Conservation (phyloP, 2,888 invertebrate genomes). For the Xestia sexstrigata region DNA sequence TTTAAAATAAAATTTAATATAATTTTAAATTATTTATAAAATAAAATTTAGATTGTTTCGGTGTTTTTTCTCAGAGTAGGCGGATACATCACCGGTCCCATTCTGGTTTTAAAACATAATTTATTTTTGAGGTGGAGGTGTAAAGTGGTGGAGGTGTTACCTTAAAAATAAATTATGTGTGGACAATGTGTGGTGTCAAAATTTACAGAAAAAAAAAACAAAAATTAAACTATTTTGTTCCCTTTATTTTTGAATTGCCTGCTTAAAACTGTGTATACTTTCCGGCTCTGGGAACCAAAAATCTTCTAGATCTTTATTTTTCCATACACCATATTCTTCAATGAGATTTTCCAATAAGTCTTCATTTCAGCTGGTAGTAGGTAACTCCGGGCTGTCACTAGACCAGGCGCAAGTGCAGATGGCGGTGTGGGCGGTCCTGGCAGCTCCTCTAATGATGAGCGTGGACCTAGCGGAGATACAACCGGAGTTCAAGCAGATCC, state of each 20-base stretch:
- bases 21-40: too few relatives aligned
- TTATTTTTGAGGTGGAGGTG: too few relatives aligned
- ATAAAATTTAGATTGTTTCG: too few relatives aligned
- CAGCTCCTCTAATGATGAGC: constrained; percentile 93
- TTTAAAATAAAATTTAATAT: too few relatives aligned
- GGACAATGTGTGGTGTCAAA: too few relatives aligned
- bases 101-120: too few relatives aligned
- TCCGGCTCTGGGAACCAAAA: not conserved
- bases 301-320: not conserved
- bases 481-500: constrained; percentile 89
- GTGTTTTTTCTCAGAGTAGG: not conserved
- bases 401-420: constrained; percentile 92
- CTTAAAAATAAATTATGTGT: too few relatives aligned
- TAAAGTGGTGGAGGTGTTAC: too few relatives aligned
- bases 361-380: constrained; percentile 86
- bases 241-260: not conserved
- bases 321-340: not conserved
- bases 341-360: not conserved
- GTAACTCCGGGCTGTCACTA: constrained; percentile 90
- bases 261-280: not conserved
- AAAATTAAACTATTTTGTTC: not conserved
- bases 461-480: constrained; percentile 90
- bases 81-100: too few relatives aligned
- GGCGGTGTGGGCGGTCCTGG: constrained; percentile 93
- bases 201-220: too few relatives aligned